phyloP scores from a whole-genome alignment of 2,888 invertebrate species.

The Cantharis nigra region DNA sequence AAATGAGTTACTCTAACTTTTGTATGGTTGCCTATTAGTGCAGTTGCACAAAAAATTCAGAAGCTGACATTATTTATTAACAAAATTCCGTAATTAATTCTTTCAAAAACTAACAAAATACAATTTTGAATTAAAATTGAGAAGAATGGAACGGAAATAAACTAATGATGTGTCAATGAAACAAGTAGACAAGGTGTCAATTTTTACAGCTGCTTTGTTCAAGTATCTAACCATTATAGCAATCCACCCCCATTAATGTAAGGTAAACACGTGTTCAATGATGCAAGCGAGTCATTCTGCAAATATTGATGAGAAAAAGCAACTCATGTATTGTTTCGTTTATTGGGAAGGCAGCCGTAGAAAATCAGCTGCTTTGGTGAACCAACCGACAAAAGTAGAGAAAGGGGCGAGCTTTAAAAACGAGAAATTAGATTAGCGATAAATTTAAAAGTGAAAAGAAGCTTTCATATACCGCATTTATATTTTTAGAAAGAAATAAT shows the following conservation, averaged over 20 bases:
- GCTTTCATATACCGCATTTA: neutral
- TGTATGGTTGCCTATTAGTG: neutral
- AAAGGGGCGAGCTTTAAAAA: neutral
- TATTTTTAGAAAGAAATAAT: neutral
- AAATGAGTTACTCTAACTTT: neutral
- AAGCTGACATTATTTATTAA: neutral
- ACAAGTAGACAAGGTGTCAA: constrained; percentile 24
- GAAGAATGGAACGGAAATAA: constrained; percentile 3
- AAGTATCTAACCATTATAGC: constrained; percentile 16
- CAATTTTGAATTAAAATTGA: neutral
- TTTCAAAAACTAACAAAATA: neutral
- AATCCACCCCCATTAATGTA: constrained; percentile 26
- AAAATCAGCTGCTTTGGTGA: constrained; percentile 28
- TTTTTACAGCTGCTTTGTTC: constrained; percentile 26
- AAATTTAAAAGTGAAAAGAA: neutral
- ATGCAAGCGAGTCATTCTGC: constrained; percentile 28
- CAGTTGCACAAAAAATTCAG: neutral
- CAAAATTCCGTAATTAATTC: neutral
- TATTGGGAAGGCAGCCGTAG: constrained; percentile 28
- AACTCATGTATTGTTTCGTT: constrained; percentile 26
- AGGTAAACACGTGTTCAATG: constrained; percentile 34
- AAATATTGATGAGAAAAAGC: constrained; percentile 20
- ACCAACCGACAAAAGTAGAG: neutral
- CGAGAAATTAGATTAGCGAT: neutral
- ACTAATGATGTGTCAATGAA: constrained; percentile 26